Evolutionary conservation across 2,797 vertebrate genomes (phyloP), one percentile per base, ranked within the genome.

Genomic region (Myoxocephalus aenaeus): DNA sequence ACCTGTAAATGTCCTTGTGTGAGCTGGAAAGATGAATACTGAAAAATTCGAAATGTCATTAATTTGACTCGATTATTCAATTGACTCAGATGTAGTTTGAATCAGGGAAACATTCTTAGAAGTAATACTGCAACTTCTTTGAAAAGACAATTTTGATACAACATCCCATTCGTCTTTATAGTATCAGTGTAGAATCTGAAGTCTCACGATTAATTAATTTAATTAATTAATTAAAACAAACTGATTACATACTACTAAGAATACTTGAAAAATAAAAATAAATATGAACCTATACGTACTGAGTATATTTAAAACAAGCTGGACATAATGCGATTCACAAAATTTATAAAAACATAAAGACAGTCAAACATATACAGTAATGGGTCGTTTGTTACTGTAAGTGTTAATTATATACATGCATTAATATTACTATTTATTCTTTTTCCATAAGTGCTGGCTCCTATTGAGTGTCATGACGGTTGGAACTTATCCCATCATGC

Each of bases 1-100:
- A 85, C 85, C 82, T 91, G 78, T 62, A 65, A 75, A 77, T 73
- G 27, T 70, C 18, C 9, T 29, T 0, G 5, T 15, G 53, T 64
- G 29, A 70, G 40, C 20, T 20, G 25, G 66, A 44, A 22, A 51
- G 20, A 73, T 22, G 38, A 34, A 1, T 13, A 42, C 34, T 42
- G 12, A 42, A 42, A 42, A 12, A 13, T 34, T 34, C 34, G 7
- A 32, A 32, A 36, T 8, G 34, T 36, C 34, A 56, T 42, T 56
- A 0, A n/a, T 64, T 29, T 51, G 22, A 53, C 25, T 5, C 2
- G 7, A 44, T 20, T 50, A 51, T 1, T 51, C 3, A 51, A n/a
- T 25, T 13, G 5, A 67, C 10, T 3, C 63, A 54, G 13, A 50
- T 50, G 13, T 20, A 57, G 9, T 65, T 65, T 46, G 46, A 66